Evolutionary conservation across 2,888 invertebrate genomes (phyloP).

Genomic region (Acrocyrtus sp.): DNA sequence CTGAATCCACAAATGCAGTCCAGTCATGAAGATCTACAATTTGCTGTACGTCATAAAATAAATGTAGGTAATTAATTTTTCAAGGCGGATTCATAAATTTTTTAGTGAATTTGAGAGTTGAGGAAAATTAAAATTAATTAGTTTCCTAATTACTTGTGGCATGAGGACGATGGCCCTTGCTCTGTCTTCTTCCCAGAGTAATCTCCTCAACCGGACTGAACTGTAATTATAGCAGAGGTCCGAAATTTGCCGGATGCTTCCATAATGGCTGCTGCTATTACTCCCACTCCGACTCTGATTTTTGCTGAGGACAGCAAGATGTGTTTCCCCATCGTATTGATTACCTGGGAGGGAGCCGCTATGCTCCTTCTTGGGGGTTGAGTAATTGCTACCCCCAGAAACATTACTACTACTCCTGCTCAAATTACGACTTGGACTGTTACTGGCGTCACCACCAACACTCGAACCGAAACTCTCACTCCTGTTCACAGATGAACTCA

Average conservation of each 20-base stretch:
- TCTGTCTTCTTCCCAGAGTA: slow-evolving; percentile 71
- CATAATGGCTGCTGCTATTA: slow-evolving; percentile 15
- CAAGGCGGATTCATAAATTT: no score
- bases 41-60: slow-evolving; percentile 56
- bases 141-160: slow-evolving; percentile 72
- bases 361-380: slow-evolving; percentile 38
- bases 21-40: slow-evolving; percentile 61
- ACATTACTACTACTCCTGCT: slow-evolving; percentile 48
- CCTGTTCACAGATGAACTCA: slow-evolving; percentile 38
- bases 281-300: slow-evolving; percentile 30
- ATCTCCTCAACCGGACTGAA: slow-evolving; percentile 71
- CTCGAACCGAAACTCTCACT: slow-evolving; percentile 55
- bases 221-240: slow-evolving; percentile 64
- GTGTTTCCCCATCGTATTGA: slow-evolving; percentile 26
- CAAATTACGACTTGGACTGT: slow-evolving; percentile 42
- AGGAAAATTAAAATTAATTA: no score
- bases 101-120: no score
- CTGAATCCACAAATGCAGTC: slow-evolving; percentile 55
- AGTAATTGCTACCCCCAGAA: slow-evolving; percentile 41
- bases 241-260: slow-evolving; percentile 59
- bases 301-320: slow-evolving; percentile 26
- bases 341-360: neutral
- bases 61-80: no score
- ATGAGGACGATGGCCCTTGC: slow-evolving; percentile 71
- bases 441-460: slow-evolving; percentile 46